These are phyloP conservation scores for Morpho deidamia DNA, from an alignment of 2,888 invertebrate species.

Conservation along the genomic window DNA sequence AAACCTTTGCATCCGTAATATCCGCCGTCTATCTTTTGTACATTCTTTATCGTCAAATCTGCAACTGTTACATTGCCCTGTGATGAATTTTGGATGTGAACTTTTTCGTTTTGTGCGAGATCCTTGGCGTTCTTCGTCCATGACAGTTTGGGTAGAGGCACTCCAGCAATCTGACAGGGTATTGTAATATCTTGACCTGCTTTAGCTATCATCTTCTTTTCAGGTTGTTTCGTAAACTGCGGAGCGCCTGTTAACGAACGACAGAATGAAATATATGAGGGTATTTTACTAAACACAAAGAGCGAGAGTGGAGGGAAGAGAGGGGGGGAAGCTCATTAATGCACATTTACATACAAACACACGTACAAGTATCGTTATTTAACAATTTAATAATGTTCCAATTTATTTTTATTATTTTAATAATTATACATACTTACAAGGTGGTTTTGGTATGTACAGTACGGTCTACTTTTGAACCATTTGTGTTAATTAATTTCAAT, in stretches of 20 bases:
- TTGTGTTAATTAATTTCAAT: too few relatives aligned
- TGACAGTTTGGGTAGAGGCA: conserved; percentile 37
- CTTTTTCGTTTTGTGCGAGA: conserved; percentile 13
- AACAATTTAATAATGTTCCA: too few relatives aligned
- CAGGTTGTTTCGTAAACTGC: conserved; percentile 35
- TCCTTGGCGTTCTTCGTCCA: conserved; percentile 50
- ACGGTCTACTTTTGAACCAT: too few relatives aligned
- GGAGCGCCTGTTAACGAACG: conserved; percentile 42
- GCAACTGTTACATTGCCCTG: conserved; percentile 27
- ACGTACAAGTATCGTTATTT: too few relatives aligned
- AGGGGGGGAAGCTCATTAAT: too few relatives aligned
- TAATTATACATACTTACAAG: too few relatives aligned
- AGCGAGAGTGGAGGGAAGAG: too few relatives aligned
- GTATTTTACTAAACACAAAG: too few relatives aligned
- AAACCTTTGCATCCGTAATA: conserved; percentile 58
- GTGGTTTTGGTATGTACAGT: too few relatives aligned
- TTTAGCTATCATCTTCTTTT: conserved; percentile 33
- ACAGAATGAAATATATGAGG: too few relatives aligned
- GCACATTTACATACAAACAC: too few relatives aligned
- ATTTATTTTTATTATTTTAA: too few relatives aligned
- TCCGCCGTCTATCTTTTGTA: conserved; percentile 42
- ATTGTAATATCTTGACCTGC: conserved; percentile 44
- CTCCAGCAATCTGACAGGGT: conserved; percentile 43
- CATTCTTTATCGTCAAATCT: conserved; percentile 43
- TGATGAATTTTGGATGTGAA: conserved; percentile 13